Evolutionary conservation across 2,888 invertebrate genomes (phyloP), one percentile per base, ranked within the genome.

Genomic region (Ferrisia virgata): DNA sequence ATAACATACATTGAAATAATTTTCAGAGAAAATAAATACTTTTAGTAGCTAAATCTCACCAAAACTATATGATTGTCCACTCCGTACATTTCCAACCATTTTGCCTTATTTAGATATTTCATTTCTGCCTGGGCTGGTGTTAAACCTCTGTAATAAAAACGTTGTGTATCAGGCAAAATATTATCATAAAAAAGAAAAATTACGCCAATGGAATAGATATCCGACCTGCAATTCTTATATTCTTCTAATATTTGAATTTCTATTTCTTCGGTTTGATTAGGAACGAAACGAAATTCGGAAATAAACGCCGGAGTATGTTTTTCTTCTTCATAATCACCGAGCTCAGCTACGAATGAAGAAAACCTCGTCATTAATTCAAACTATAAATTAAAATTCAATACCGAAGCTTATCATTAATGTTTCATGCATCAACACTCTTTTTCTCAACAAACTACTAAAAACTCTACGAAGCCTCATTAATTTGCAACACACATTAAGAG

Each of bases 51-150:
- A 2, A 40, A 76, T 86, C 88, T 88, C 89, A 93, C 93, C 88
- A 97, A 90, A 76, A 99, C 99, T 86, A 93, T 96, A 89, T 99
- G 98, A 96, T 98, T 98, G 88, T 99, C 99, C 82, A 99, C 98
- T 85, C 99, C 99, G 90, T 98, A 99, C 96, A 97, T 96, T 89
- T 99, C 98, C 87, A 99, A 90, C 96, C 96, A 97, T 90, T 98
- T 99, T 11, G 94, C 96, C 90, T 98, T 98, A 89, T 97, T 96
- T 84, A 99, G 91, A 89, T 96, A 99, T 87, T 94, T 95, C 79
- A 96, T 93, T 90, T 99, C 99, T 43, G 99, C 97, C 89, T 96
- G 96, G 0, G 98, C 98, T 15, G 99, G 99, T 31, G 94, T 95
- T 85, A 97, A 91, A 0, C 97, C 96, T 86, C 91, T 91, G 87